These are phyloP conservation scores for Callyntrura sp. DNA, from an alignment of 2,888 invertebrate genomes.

Conservation along the genomic window DNA sequence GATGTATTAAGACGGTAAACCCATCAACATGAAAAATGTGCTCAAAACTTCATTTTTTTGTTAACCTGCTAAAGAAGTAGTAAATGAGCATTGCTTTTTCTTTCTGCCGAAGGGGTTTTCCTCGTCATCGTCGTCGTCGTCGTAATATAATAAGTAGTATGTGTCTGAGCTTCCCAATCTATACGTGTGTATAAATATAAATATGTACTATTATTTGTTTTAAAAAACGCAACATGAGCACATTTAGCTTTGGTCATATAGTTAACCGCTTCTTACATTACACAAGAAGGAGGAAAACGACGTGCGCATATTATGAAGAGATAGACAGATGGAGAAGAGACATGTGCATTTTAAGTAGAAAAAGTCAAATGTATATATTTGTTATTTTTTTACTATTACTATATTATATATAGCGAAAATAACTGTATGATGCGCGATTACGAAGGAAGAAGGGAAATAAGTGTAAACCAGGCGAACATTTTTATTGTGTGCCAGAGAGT, in stretches of 20 bases:
- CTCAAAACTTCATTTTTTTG: conserved; percentile 60
- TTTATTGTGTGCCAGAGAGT: neutral
- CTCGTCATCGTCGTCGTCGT: too few species aligned
- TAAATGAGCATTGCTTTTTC: conserved; percentile 59
- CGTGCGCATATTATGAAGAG: conserved; percentile 21
- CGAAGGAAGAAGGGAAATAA: conserved; percentile 41
- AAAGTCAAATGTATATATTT: neutral
- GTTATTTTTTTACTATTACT: too few species aligned
- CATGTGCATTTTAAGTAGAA: neutral
- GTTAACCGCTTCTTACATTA: conserved; percentile 37
- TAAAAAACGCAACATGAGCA: conserved; percentile 58
- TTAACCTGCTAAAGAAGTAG: conserved; percentile 60
- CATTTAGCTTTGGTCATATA: conserved; percentile 56
- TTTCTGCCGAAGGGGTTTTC: conserved; percentile 69
- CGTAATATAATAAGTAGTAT: conserved; percentile 7
- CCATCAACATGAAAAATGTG: conserved; percentile 60
- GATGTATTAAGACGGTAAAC: conserved; percentile 40
- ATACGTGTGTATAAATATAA: conserved; percentile 34
- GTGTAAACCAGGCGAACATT: conserved; percentile 24
- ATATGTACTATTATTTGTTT: conserved; percentile 1
- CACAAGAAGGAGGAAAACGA: conserved; percentile 33
- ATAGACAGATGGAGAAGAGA: neutral
- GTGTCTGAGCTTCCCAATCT: neutral
- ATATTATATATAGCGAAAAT: conserved; percentile 19
- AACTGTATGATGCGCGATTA: neutral